Evolutionary conservation across 1,140 invertebrate genomes (phyloP), one percentile per base, ranked within the genome.

Genomic region (Leptestheria dahalacensis): DNA sequence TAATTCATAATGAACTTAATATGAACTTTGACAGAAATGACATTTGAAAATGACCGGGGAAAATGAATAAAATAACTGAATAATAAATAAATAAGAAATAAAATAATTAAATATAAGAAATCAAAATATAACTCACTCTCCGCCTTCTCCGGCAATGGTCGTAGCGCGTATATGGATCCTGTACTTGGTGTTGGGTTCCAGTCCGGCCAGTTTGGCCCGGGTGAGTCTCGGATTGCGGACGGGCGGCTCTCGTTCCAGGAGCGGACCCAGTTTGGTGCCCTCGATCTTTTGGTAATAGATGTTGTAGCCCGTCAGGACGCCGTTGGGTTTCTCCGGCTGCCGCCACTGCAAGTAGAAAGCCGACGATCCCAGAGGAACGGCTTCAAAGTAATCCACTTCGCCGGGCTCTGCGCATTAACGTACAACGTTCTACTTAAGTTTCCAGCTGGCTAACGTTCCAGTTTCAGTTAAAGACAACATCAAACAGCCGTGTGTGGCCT

Each of bases 281-380:
- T 81, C 80, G 0, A 95, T 86, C 65, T 82, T 78, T 68, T 88
- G 82, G 71, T 91, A 95, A 69, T 86, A 90, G 65, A 98, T 87
- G 69, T 85, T 85, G 71, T 97, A 98, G 9, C 92, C 92, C 1
- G 83, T 92, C 0, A 98, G 72, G 61, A 86, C 79, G 24, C 96
- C 96, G 74, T 99, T 99, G 18, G 89, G 84, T 68, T 93, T 85
- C 20, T 88, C 78, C 0, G 96, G 96, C 68, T 85, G 85, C 68
- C 91, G 84, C 96, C 96, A 99, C 54, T 80, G 81, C 1, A 98
- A 73, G 54, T 84, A 79, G 66, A 97, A 82, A 12, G 90, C 88
- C 20, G 86, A 92, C 0, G 89, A 87, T 12, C 92, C 92, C 68
- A 92, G 78, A 0, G 87, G 86, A 66, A 83, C 82, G 0, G 85